Evolutionary conservation across 2,888 invertebrate genomes (phyloP).

Genomic region (Linnaemya tessellans): DNA sequence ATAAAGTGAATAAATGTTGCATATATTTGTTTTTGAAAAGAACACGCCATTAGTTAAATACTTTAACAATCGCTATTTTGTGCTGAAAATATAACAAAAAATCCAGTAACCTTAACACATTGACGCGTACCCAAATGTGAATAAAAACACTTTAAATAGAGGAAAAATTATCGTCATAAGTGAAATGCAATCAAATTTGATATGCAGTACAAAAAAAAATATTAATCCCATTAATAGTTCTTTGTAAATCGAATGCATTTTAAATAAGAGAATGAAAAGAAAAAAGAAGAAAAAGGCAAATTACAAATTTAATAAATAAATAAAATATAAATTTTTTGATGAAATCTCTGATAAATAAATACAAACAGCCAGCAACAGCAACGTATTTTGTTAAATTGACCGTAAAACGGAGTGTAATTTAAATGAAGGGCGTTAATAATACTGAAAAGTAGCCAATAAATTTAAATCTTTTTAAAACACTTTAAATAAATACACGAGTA

Average conservation of each 20-base stretch:
- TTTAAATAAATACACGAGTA: neutral
- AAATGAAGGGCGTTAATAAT: conserved; percentile 13
- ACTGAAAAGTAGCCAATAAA: conserved; percentile 16
- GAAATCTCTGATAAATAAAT: neutral
- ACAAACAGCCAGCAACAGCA: neutral
- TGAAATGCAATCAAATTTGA: conserved; percentile 7
- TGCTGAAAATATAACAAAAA: neutral
- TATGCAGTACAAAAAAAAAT: neutral
- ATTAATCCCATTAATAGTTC: conserved; percentile 20
- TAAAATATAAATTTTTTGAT: neutral
- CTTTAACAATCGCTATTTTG: too few species aligned
- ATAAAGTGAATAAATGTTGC: too few species aligned
- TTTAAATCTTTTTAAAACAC: conserved; percentile 3
- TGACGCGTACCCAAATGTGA: neutral
- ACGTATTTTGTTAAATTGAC: conserved; percentile 48
- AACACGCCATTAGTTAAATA: too few species aligned
- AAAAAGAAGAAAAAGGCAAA: neutral
- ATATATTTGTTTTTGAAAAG: too few species aligned
- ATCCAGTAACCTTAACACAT: neutral
- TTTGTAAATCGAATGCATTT: neutral
- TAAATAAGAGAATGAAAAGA: conserved; percentile 14
- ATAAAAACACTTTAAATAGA: neutral
- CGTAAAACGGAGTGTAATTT: conserved; percentile 34
- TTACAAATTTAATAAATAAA: conserved; percentile 29
- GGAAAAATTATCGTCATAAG: neutral